Evolutionary conservation across 2,113 vertebrate species (phyloP).

Genomic region (Leptodactylus fuscus): DNA sequence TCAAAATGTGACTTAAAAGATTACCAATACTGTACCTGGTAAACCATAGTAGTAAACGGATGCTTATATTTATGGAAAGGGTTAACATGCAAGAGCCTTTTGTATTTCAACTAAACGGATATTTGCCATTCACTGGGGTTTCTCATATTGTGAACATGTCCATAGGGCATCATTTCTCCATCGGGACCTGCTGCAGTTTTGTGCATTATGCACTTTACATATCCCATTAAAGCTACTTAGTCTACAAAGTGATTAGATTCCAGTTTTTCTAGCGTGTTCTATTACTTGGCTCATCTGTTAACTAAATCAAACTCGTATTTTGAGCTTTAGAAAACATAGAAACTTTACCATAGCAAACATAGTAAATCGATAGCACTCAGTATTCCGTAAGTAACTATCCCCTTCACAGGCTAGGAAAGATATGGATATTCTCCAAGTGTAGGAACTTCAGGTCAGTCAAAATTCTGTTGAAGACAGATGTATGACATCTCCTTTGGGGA

Average conservation of each 20-base stretch:
- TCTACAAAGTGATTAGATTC: neutral
- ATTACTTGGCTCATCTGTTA: neutral
- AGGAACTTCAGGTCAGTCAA: neutral
- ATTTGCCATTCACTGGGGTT: neutral
- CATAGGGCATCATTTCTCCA: neutral
- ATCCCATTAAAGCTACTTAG: neutral
- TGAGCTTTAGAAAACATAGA: neutral
- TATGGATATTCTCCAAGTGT: neutral
- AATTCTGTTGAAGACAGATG: slow-evolving; percentile 10
- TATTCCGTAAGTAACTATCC: neutral
- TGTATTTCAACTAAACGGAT: neutral
- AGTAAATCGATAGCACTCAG: neutral
- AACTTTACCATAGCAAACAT: neutral
- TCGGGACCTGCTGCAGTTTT: slow-evolving; percentile 2
- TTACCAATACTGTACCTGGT: too few species aligned
- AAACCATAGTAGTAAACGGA: neutral
- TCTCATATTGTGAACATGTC: slow-evolving; percentile 1
- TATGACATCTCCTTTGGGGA: slow-evolving; percentile 13
- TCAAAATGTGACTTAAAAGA: too few species aligned
- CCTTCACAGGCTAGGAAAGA: neutral
- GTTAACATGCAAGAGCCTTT: neutral
- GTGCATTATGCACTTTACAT: neutral
- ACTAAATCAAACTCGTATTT: neutral
- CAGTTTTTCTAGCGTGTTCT: neutral
- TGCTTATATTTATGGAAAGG: neutral